Evolutionary conservation across 2,888 invertebrate species (phyloP), one percentile per base, ranked within the genome.

Genomic region (Schizotus pectinicornis): DNA sequence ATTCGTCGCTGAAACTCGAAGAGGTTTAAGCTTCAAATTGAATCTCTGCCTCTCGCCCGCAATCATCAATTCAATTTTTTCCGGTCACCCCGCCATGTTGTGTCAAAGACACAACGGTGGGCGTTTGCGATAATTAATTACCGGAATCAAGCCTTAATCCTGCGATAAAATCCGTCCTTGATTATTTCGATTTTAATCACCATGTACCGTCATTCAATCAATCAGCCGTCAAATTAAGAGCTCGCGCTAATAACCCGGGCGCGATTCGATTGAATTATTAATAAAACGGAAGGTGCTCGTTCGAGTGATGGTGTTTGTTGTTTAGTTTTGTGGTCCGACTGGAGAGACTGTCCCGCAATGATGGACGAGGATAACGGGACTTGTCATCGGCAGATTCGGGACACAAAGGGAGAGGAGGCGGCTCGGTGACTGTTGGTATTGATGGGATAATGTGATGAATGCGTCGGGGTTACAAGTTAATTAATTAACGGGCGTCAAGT

Each of bases 71-170:
- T 22, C 22, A 22, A 22, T 22, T 22, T 22, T 22, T 22, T 22
- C n/a, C 5, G 22, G 22, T 22, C 22, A 22, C 22, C 22, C 22
- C 22, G 22, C 22, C 22, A 22, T 22, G 22, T 22, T 22, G 22
- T 22, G 22, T 22, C 22, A 22, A 22, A 2, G 22, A 22, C 22
- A 22, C 22, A 22, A 22, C 22, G n/a, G n/a, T n/a, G n/a, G n/a
- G n/a, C 51, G 52, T 38, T 36, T 42, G 33, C 32, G 53, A 38
- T 53, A 53, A 53, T 53, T 53, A 53, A 53, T 53, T 53, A 53
- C 46, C 38, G 46, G 45, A 6, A 33, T 52, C 37, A 52, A 41
- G 51, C 41, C 35, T 43, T 52, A 43, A 51, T 14, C 39, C 38
- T 31, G 5, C 9, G 36, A 38, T 30, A 43, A 52, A 52, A 52